Evolutionary conservation across 2,113 vertebrate genomes (phyloP).

Genomic region (Seriola rivoliana): DNA sequence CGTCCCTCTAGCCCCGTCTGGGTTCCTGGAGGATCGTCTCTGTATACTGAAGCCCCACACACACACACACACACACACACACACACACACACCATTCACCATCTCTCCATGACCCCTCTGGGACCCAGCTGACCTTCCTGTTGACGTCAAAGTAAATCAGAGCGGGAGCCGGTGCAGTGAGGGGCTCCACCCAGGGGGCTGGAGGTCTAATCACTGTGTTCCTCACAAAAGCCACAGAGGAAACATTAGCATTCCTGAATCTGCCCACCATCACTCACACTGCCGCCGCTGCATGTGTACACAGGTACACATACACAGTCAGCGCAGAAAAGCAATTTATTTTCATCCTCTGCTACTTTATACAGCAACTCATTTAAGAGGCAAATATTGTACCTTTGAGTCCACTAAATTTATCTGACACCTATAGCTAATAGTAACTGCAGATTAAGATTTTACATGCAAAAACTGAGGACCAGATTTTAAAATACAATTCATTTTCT

Average conservation of each 20-base stretch:
- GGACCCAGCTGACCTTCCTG: conserved; percentile 83
- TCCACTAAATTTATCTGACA: too few species aligned
- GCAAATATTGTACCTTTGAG: neutral
- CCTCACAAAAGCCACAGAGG: conserved; percentile 80
- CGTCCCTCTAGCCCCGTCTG: conserved; percentile 53
- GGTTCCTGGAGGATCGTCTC: conserved; percentile 52
- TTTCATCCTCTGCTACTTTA: neutral
- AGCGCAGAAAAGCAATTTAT: neutral
- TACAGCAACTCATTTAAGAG: neutral
- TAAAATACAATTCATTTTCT: neutral
- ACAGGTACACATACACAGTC: conserved; percentile 39
- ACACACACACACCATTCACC: conserved; percentile 30
- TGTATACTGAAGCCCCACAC: conserved; percentile 22
- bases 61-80: neutral
- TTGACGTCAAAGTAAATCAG: conserved; percentile 85
- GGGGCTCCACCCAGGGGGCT: conserved; percentile 82
- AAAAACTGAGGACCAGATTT: too few species aligned
- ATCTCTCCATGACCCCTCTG: conserved; percentile 65
- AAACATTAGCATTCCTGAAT: conserved; percentile 85
- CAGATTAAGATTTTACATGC: neutral
- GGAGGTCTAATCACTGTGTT: conserved; percentile 85
- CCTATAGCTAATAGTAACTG: neutral
- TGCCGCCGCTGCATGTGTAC: conserved; percentile 4
- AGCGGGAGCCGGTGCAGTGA: conserved; percentile 58
- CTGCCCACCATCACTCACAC: conserved; percentile 63